These are phyloP conservation scores for Aurelia aurita DNA, from an alignment of 30 jellyfish, hydroid and myxozoan species.

Conservation along the genomic window DNA sequence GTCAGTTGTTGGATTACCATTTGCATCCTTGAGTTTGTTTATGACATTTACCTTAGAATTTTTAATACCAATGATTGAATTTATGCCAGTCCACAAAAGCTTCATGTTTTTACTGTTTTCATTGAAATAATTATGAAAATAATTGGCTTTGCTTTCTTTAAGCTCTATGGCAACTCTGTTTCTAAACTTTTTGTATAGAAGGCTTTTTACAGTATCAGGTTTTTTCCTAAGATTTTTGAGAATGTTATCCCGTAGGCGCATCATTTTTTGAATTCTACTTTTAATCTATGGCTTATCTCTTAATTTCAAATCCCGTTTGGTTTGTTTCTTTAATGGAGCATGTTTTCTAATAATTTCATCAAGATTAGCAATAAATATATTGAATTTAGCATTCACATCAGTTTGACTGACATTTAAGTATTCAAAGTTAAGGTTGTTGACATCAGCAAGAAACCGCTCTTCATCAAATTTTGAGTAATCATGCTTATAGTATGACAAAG, in stretches of 20 bases:
- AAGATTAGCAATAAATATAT: slow-evolving; percentile 31
- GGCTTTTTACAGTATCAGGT: slow-evolving; percentile 12
- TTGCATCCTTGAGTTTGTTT: too few relatives aligned
- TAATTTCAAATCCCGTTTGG: too few relatives aligned
- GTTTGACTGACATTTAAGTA: slow-evolving; percentile 24
- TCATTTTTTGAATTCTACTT: too few relatives aligned
- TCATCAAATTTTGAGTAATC: slow-evolving; percentile 49
- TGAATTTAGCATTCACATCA: slow-evolving; percentile 40
- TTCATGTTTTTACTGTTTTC: too few relatives aligned
- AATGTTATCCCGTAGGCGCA: slow-evolving; percentile 21
- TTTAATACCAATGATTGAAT: too few relatives aligned
- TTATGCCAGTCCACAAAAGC: too few relatives aligned
- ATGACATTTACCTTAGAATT: too few relatives aligned
- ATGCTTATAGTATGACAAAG: slow-evolving; percentile 38
- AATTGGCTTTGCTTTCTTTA: too few relatives aligned
- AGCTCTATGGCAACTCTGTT: neutral
- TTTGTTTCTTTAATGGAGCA: too few relatives aligned
- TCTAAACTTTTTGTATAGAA: neutral
- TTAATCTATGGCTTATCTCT: too few relatives aligned
- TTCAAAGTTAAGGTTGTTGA: slow-evolving; percentile 37
- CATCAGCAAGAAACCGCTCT: slow-evolving; percentile 25
- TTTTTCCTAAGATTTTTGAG: slow-evolving; percentile 45
- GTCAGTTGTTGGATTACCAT: too few relatives aligned
- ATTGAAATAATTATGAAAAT: too few relatives aligned
- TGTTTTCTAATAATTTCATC: slow-evolving; percentile 25